Percentiles rank a stretch among this genome's conserved stretches.
These are phyloP conservation scores for Idaea biselata DNA, from an alignment of 2,888 invertebrate genomes.

Conservation along the genomic window DNA sequence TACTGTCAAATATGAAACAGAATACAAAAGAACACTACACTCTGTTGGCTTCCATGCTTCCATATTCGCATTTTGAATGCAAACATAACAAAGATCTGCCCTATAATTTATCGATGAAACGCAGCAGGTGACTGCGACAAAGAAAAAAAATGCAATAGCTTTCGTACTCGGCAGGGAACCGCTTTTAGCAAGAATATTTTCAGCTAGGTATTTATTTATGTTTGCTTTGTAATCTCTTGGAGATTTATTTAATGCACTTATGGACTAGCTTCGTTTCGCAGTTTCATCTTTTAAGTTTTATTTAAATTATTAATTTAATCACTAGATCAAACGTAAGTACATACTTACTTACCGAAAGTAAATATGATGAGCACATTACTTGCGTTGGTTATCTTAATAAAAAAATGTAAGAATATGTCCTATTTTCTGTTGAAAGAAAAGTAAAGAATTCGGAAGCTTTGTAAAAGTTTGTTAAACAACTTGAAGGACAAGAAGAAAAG, in stretches of 20 bases:
- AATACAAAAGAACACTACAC: neutral
- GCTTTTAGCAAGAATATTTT: slow-evolving; percentile 2
- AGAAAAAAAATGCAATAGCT: slow-evolving; percentile 31
- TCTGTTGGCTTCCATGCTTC: neutral
- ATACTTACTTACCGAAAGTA: too few species aligned
- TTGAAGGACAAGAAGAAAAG: too few species aligned
- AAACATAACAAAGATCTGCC: slow-evolving; percentile 33
- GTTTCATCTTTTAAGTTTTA: too few species aligned
- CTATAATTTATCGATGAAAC: slow-evolving; percentile 49
- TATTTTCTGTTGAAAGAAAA: too few species aligned
- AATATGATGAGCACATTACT: too few species aligned
- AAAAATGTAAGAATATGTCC: too few species aligned
- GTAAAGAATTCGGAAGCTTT: too few species aligned
- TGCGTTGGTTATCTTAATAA: too few species aligned
- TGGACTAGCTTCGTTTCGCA: neutral
- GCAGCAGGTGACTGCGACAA: slow-evolving; percentile 50
- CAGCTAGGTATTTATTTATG: neutral
- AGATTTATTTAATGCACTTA: neutral
- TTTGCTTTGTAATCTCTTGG: neutral
- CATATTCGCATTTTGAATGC: slow-evolving; percentile 22
- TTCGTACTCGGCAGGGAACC: slow-evolving; percentile 14
- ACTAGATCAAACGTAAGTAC: too few species aligned
- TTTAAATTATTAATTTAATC: too few species aligned
- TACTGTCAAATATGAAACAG: neutral
- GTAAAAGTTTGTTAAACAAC: too few species aligned